Base-by-base conservation (phyloP, 2,797 vertebrate genomes). In the Spea hammondii region DNA sequence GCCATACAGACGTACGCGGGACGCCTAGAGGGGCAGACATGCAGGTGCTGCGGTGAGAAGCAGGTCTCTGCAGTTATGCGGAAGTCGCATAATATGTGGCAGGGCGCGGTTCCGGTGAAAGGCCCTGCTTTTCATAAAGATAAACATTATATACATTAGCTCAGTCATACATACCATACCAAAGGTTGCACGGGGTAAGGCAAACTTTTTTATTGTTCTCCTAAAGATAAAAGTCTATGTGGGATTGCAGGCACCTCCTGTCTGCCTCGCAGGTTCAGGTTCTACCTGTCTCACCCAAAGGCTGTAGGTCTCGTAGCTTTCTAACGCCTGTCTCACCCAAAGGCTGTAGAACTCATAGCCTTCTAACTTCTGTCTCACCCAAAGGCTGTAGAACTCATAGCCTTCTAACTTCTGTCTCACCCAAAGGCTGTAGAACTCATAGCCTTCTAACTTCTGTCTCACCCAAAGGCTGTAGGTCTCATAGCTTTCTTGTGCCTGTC, bases 121-220 rank as follows among this genome's bases (percentile, higher is more conserved):
- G 75, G 79, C 55, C 75, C 73, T 80, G 79, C 76, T 70, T 72
- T 67, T 70, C 64, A 48, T 55, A n/a, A 72, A 49, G 55, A 72
- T 77, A 82, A 76, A 77, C 70, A 69, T 49, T 73, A 73, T 69
- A 82, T 77, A 82, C 65, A 60, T 77, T 72, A 8, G 9, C 65
- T 72, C 60, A 53, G n/a, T 72, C 54, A 60, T 54, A 82, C 70
- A 67, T 45, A 67, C 59, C 14, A 77, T 73, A 65, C 67, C 79
- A 82, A 82, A 82, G 79, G 79, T 82, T 82, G 79, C 48, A 73
- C 7, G 44, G 79, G 75, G 79, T 82, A 73, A 82, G 44, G 55
- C n/a, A 67, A 62, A 69, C 70, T 69, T 48, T 55, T 82, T 82
- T 77, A 77, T 60, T 77, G 51, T 76, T 66, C 69, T 72, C 79